These are phyloP conservation scores for Polyploca ridens DNA, from an alignment of 2,888 invertebrate genomes.

Conservation along the genomic window DNA sequence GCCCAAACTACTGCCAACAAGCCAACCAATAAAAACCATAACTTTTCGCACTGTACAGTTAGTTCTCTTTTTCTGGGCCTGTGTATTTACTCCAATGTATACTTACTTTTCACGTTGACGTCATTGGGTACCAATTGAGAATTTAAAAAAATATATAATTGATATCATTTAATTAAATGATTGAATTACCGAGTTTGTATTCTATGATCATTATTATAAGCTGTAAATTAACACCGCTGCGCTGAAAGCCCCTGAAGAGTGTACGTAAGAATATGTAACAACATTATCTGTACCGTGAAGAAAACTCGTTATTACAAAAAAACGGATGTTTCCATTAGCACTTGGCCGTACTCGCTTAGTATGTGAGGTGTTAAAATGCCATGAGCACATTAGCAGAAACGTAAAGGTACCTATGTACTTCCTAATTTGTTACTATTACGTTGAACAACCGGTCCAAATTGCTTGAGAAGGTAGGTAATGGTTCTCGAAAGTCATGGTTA, in stretches of 20 bases:
- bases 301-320: slow-evolving; percentile 19
- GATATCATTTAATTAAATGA: no score
- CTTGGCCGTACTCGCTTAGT: slow-evolving; percentile 30
- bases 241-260: no score
- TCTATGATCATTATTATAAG: not conserved
- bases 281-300: not conserved
- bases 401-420: slow-evolving; percentile 18
- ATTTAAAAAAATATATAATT: no score
- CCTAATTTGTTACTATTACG: no score
- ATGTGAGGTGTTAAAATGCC: slow-evolving; percentile 30
- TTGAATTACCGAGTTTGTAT: not conserved
- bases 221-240: not conserved
- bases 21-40: slow-evolving; percentile 42
- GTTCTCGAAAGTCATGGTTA: no score
- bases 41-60: slow-evolving; percentile 13
- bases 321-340: slow-evolving; percentile 46
- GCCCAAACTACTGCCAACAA: slow-evolving; percentile 43
- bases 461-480: no score
- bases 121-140: no score
- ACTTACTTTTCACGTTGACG: no score
- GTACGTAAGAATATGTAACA: slow-evolving; percentile 1
- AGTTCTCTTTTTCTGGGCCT: no score
- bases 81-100: no score
- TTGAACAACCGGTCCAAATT: no score
- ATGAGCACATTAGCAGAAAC: slow-evolving; percentile 26